These are phyloP conservation scores for Lordiphosa fenestrarum DNA, from an alignment of 2,888 invertebrate genomes.

Conservation along the genomic window DNA sequence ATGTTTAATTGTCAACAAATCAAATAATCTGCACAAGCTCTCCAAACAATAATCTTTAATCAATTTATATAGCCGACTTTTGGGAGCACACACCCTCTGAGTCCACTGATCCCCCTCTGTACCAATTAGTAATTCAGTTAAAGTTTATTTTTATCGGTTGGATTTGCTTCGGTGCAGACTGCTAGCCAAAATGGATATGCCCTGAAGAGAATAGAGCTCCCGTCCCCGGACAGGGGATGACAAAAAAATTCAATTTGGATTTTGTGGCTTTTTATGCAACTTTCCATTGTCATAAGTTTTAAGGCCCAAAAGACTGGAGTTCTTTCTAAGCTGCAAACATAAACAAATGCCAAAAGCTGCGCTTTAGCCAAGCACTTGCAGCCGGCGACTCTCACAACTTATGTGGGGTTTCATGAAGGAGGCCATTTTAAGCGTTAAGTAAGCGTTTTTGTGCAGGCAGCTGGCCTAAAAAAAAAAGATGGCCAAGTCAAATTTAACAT, in stretches of 20 bases:
- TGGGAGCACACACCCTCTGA: too few species aligned
- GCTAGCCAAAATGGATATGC: too few species aligned
- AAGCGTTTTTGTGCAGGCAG: constrained; percentile 35
- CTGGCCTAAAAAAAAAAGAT: constrained; percentile 17
- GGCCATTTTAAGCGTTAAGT: constrained; percentile 42
- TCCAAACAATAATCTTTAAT: too few species aligned
- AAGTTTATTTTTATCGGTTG: too few species aligned
- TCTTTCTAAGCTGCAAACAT: constrained; percentile 39
- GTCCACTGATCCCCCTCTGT: too few species aligned
- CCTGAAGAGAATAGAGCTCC: neutral
- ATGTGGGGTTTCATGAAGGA: constrained; percentile 44
- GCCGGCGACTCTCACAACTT: constrained; percentile 58
- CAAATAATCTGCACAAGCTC: too few species aligned
- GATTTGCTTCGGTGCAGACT: too few species aligned
- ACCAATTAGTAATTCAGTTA: too few species aligned
- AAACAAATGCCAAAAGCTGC: constrained; percentile 49
- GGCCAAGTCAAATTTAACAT: constrained; percentile 39
- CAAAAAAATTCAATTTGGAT: constrained; percentile 71
- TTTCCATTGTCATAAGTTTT: constrained; percentile 32
- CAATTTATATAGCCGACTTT: too few species aligned
- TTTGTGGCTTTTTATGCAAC: constrained; percentile 48
- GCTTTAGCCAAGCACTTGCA: constrained; percentile 31
- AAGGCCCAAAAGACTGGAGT: constrained; percentile 22
- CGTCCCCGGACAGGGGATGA: constrained; percentile 20
- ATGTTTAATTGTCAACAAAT: too few species aligned